These are phyloP conservation scores for Actenoides lindsayi DNA, from an alignment of 2,113 vertebrate species.

Conservation along the genomic window DNA sequence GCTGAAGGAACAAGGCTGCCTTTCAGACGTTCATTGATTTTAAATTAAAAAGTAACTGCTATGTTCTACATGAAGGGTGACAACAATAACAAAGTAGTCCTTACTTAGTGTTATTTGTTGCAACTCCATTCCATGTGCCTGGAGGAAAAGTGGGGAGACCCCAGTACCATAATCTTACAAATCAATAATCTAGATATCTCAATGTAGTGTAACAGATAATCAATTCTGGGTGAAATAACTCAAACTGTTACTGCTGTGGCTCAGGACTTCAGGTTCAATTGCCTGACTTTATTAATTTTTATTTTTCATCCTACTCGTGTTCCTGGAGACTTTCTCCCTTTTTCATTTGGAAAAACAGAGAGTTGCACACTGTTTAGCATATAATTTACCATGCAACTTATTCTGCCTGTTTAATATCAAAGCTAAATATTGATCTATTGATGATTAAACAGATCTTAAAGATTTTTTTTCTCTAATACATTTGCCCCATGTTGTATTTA, in stretches of 20 bases:
- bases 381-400: neutral
- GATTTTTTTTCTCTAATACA: neutral
- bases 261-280: conserved; percentile 60
- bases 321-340: neutral
- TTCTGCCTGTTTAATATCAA: neutral
- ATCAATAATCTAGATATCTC: conserved; percentile 79
- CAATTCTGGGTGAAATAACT: conserved; percentile 72
- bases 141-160: conserved; percentile 34
- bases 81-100: conserved; percentile 76
- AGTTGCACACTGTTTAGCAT: neutral
- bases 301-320: conserved; percentile 61
- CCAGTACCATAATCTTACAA: conserved; percentile 66
- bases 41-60: conserved; percentile 83
- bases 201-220: conserved; percentile 74
- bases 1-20: conserved; percentile 69
- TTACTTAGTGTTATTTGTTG: conserved; percentile 74
- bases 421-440: neutral
- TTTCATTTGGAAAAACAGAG: neutral
- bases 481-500: neutral
- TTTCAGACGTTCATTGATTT: conserved; percentile 77
- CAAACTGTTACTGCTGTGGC: conserved; percentile 59
- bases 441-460: neutral
- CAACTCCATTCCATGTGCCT: conserved; percentile 31
- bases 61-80: conserved; percentile 78
- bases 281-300: conserved; percentile 73